These are phyloP conservation scores for Lochmaea capreae DNA, from an alignment of 2,888 invertebrate species.

Conservation along the genomic window DNA sequence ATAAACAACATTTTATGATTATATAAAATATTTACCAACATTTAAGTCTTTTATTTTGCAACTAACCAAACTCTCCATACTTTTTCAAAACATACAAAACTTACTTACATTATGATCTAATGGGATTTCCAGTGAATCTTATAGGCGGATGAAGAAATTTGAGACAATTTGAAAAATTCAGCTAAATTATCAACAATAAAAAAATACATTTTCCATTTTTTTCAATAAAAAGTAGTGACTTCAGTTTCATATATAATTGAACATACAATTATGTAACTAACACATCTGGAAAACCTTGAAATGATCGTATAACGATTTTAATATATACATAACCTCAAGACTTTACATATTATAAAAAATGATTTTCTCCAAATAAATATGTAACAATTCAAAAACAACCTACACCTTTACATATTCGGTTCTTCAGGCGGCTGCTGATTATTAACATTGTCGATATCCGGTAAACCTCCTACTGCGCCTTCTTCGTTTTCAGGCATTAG, in stretches of 20 bases:
- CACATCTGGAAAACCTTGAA: background rate
- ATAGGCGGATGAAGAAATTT: no score
- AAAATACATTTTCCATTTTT: background rate
- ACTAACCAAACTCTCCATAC: no score
- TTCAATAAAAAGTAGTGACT: background rate
- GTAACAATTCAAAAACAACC: conserved; percentile 2
- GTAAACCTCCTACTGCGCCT: conserved; percentile 60
- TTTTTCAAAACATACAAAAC: no score
- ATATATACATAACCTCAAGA: background rate
- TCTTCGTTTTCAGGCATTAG: conserved; percentile 61
- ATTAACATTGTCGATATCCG: conserved; percentile 49
- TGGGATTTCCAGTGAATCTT: no score
- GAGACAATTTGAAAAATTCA: no score
- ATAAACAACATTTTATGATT: no score
- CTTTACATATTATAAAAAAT: background rate
- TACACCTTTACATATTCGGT: conserved; percentile 37
- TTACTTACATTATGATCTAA: no score
- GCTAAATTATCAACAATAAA: background rate
- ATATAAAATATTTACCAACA: no score
- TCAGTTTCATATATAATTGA: background rate
- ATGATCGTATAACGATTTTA: background rate
- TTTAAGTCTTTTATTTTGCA: no score
- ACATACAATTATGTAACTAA: background rate
- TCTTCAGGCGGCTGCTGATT: conserved; percentile 47
- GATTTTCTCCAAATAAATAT: conserved; percentile 1